phyloP scores from a whole-genome alignment of 2,888 invertebrate genomes.

The Thumatha senex region DNA sequence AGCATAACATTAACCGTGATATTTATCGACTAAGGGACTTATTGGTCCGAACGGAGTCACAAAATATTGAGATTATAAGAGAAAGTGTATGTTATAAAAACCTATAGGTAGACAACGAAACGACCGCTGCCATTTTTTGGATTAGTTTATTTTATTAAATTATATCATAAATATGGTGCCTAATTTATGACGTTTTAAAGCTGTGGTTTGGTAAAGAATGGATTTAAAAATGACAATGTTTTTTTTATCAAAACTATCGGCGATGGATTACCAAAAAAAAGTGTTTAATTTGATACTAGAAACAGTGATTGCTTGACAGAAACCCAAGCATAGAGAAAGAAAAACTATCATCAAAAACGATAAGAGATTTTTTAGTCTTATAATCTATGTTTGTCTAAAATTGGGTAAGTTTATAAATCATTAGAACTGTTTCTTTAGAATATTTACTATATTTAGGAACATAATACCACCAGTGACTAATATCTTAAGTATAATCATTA shows the following conservation, averaged over 20 bases:
- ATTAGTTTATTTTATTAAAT: slow-evolving; percentile 31
- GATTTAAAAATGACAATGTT: not conserved
- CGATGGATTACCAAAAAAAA: slow-evolving; percentile 7
- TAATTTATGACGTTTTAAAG: slow-evolving; percentile 50
- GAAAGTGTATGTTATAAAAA: slow-evolving; percentile 22
- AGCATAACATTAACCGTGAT: slow-evolving; percentile 38
- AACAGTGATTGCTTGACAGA: not conserved
- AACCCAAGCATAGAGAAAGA: not conserved
- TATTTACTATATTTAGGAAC: not conserved
- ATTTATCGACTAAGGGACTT: slow-evolving; percentile 38
- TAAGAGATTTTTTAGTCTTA: not conserved
- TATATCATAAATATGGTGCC: slow-evolving; percentile 55
- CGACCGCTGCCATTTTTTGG: slow-evolving; percentile 50
- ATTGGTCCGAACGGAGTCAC: slow-evolving; percentile 36
- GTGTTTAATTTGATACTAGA: not conserved
- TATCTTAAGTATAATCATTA: not conserved
- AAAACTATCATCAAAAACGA: not conserved
- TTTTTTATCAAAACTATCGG: not conserved
- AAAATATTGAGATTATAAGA: slow-evolving; percentile 30
- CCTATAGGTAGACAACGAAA: slow-evolving; percentile 53
- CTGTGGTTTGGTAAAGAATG: slow-evolving; percentile 28
- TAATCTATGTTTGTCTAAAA: not conserved
- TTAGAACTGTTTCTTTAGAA: not conserved
- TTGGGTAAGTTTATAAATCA: not conserved
- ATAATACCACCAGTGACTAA: slow-evolving; percentile 2